Evolutionary conservation across 2,888 invertebrate genomes (phyloP).

Genomic region (Hypomecis atomaria): DNA sequence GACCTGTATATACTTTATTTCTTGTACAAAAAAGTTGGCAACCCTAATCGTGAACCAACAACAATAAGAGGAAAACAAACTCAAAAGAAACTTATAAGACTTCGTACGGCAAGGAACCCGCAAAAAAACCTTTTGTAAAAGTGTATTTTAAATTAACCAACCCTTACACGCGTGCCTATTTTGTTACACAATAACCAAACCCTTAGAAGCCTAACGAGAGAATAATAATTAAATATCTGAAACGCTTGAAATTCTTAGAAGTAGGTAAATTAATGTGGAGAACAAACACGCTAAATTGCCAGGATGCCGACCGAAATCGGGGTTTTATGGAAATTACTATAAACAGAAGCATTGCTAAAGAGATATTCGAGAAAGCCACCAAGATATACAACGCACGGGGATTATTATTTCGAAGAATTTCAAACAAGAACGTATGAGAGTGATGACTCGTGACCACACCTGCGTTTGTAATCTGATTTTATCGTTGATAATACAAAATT

Average conservation of each 20-base stretch:
- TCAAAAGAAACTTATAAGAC: slow-evolving; percentile 7
- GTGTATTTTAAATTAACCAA: slow-evolving; percentile 8
- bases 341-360: slow-evolving; percentile 10
- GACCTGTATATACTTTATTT: too few relatives aligned
- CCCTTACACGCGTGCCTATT: background rate
- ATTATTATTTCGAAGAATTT: too few relatives aligned
- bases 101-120: slow-evolving; percentile 4
- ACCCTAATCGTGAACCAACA: background rate
- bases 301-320: slow-evolving; percentile 20
- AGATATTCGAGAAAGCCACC: background rate
- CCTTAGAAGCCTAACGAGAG: slow-evolving; percentile 9
- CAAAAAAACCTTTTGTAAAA: slow-evolving; percentile 3
- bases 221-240: slow-evolving; percentile 13
- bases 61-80: slow-evolving; percentile 3
- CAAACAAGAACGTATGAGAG: too few relatives aligned
- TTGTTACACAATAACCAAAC: slow-evolving; percentile 1
- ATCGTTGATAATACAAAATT: too few relatives aligned
- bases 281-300: slow-evolving; percentile 25
- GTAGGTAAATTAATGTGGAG: slow-evolving; percentile 20
- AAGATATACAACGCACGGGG: too few relatives aligned
- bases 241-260: slow-evolving; percentile 20
- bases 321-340: slow-evolving; percentile 34
- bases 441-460: too few relatives aligned
- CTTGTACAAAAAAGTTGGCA: too few relatives aligned
- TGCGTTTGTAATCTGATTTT: too few relatives aligned